Evolutionary conservation across 2,797 vertebrate species (phyloP).

Genomic region (Pangasius krempfi): DNA sequence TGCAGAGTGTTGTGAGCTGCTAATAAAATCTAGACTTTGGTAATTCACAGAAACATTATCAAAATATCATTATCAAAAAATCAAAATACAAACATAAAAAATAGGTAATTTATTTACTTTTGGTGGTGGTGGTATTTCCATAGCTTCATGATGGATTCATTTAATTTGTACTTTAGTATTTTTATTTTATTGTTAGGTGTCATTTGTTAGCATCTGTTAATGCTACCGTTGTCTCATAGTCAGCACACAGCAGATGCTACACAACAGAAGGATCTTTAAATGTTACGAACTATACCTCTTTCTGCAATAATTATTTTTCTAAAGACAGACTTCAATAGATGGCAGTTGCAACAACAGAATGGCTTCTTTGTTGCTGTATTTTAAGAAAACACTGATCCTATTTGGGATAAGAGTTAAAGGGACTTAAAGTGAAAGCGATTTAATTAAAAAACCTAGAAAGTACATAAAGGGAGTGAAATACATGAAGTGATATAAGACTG

Average conservation of each 20-base stretch:
- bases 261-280: background rate
- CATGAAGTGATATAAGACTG: conserved; percentile 51
- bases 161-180: background rate
- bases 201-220: conserved; percentile 7
- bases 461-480: conserved; percentile 12
- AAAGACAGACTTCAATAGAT: conserved; percentile 9
- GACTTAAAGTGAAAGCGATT: conserved; percentile 55
- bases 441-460: conserved; percentile 59
- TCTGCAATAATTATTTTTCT: background rate
- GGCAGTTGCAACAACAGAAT: conserved; percentile 15
- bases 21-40: conserved; percentile 3
- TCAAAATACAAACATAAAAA: background rate
- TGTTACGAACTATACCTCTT: background rate
- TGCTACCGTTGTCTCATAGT: background rate
- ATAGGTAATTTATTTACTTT: background rate
- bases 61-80: background rate
- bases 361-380: conserved; percentile 28
- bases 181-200: background rate
- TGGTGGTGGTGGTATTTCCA: background rate
- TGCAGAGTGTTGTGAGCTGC: conserved; percentile 1
- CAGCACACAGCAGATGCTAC: conserved; percentile 17
- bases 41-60: background rate
- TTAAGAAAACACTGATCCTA: conserved; percentile 52
- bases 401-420: conserved; percentile 57
- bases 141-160: background rate